phyloP scores from a whole-genome alignment of 2,888 invertebrate species.

The Lasius platythorax region DNA sequence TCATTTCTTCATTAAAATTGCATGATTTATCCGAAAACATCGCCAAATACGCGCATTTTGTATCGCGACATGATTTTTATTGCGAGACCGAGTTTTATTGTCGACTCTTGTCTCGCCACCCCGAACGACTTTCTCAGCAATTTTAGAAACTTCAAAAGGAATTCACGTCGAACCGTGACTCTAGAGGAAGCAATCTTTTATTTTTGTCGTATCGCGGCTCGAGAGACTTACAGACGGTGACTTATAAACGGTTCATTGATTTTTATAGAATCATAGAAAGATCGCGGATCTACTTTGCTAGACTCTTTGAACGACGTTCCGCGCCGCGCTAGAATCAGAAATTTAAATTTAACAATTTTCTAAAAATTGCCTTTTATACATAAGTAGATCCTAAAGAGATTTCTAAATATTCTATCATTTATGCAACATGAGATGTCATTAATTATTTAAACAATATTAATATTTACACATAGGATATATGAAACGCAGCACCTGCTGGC shows the following conservation, averaged over 20 bases:
- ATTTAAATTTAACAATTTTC: slow-evolving; percentile 35
- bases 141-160: slow-evolving; percentile 1
- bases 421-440: neutral
- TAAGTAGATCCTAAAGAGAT: neutral
- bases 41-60: neutral
- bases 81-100: neutral
- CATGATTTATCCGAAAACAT: neutral
- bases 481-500: neutral
- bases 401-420: slow-evolving; percentile 17
- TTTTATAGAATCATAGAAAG: slow-evolving; percentile 72
- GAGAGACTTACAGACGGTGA: slow-evolving; percentile 4
- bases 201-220: slow-evolving; percentile 28
- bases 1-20: slow-evolving; percentile 33
- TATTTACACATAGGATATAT: slow-evolving; percentile 23
- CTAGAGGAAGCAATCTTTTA: neutral
- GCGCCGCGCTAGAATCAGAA: neutral
- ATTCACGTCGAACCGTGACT: neutral
- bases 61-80: neutral
- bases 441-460: slow-evolving; percentile 42
- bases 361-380: slow-evolving; percentile 10
- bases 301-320: slow-evolving; percentile 12
- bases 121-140: neutral
- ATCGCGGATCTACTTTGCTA: slow-evolving; percentile 23
- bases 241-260: slow-evolving; percentile 69
- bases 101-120: neutral